A percentile compares a stretch with the other conserved stretches of the same genome.
Evolutionary conservation across 2,888 invertebrate genomes (phyloP).

Genomic region (Allophyes oxyacanthae): DNA sequence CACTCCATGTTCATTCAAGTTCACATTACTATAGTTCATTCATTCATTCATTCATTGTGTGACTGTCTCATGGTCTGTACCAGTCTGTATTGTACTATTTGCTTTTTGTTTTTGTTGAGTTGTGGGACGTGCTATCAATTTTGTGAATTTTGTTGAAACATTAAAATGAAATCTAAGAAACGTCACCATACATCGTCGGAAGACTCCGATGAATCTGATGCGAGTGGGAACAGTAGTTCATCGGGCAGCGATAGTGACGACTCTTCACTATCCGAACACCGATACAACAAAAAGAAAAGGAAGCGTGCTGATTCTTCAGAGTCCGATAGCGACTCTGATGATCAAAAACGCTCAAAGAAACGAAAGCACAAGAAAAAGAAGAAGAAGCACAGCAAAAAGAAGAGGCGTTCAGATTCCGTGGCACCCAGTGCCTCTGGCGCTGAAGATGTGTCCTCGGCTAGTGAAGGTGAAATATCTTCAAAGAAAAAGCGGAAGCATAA

Average conservation of each 20-base stretch:
- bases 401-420: slow-evolving; percentile 75
- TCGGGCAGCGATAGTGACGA: slow-evolving; percentile 83
- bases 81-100: too few species aligned
- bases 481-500: slow-evolving; percentile 85
- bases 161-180: slow-evolving; percentile 81
- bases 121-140: too few species aligned
- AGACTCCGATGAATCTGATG: slow-evolving; percentile 81
- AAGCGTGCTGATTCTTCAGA: slow-evolving; percentile 82
- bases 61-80: too few species aligned
- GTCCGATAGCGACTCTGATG: slow-evolving; percentile 81
- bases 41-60: too few species aligned
- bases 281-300: slow-evolving; percentile 83
- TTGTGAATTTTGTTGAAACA: slow-evolving; percentile 4
- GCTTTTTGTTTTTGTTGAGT: too few species aligned
- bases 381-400: slow-evolving; percentile 85
- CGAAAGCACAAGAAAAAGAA: slow-evolving; percentile 88
- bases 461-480: slow-evolving; percentile 80
- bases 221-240: slow-evolving; percentile 76
- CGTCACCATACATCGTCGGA: slow-evolving; percentile 82
- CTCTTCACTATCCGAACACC: slow-evolving; percentile 77
- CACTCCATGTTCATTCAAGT: too few species aligned
- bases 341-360: slow-evolving; percentile 80
- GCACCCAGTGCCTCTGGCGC: slow-evolving; percentile 67
- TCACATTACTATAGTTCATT: too few species aligned
- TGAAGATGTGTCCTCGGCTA: slow-evolving; percentile 73